phyloP scores from a whole-genome alignment of 2,888 invertebrate species.

The Pantelozetes paolii region DNA sequence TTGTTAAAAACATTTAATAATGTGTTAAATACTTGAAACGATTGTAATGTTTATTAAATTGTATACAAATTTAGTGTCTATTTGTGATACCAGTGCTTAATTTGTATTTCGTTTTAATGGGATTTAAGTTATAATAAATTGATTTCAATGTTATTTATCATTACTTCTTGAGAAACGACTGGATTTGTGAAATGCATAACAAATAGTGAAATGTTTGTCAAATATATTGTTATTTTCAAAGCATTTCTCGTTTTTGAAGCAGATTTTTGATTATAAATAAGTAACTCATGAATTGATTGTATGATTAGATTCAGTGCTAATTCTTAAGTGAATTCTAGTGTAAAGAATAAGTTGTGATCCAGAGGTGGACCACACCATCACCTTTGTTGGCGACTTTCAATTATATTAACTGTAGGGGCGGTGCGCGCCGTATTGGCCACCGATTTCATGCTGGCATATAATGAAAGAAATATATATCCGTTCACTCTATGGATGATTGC shows the following conservation, averaged over 20 bases:
- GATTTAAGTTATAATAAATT: no score
- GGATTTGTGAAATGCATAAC: no score
- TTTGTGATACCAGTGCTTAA: no score
- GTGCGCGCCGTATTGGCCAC: slow-evolving; percentile 11
- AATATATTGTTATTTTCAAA: no score
- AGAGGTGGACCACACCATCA: slow-evolving; percentile 13
- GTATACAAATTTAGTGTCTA: no score
- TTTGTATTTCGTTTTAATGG: no score
- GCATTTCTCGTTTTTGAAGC: not conserved
- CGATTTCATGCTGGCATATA: slow-evolving; percentile 26
- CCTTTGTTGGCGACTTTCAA: slow-evolving; percentile 25
- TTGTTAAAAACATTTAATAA: no score
- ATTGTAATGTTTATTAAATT: no score
- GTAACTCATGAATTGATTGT: slow-evolving; percentile 22
- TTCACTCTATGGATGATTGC: slow-evolving; percentile 22
- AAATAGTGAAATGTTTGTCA: no score
- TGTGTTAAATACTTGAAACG: no score
- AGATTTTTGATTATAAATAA: slow-evolving; percentile 14
- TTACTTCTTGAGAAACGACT: no score
- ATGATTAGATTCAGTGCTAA: slow-evolving; percentile 24
- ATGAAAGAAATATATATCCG: slow-evolving; percentile 9
- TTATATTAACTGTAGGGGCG: slow-evolving; percentile 29
- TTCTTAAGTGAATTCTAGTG: slow-evolving; percentile 14
- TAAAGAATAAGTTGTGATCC: slow-evolving; percentile 25
- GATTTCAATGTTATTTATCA: no score